Percentiles rank a stretch among this genome's conserved stretches.
Evolutionary conservation across 35 echinoderm and acorn worm species (phyloP).

Genomic region (Lytechinus variegatus): DNA sequence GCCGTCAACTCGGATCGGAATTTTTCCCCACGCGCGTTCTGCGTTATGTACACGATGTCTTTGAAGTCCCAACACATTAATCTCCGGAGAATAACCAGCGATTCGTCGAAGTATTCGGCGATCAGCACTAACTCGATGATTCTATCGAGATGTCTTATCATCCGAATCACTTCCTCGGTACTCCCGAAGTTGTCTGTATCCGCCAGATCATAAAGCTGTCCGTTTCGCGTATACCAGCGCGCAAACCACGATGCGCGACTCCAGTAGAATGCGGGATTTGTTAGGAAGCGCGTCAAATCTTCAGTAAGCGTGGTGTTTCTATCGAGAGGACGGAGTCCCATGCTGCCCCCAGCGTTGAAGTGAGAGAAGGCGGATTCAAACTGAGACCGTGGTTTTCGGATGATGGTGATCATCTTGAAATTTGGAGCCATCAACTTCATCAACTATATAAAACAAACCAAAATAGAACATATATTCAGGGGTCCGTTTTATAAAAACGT

Average conservation of each 20-base stretch:
- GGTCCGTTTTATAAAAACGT: too few relatives aligned
- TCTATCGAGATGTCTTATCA: conserved; percentile 42
- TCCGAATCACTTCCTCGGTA: conserved; percentile 23
- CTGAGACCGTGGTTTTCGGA: conserved; percentile 12
- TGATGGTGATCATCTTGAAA: neutral
- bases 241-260: neutral
- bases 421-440: neutral
- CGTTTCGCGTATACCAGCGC: neutral
- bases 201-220: conserved; percentile 16
- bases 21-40: too few relatives aligned
- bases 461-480: too few relatives aligned
- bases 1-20: too few relatives aligned
- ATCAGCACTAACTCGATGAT: conserved; percentile 69
- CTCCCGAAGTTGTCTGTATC: neutral
- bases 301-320: neutral
- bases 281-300: conserved; percentile 6
- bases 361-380: conserved; percentile 26
- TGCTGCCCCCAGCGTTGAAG: neutral
- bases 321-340: neutral
- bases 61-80: conserved; percentile 58
- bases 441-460: too few relatives aligned
- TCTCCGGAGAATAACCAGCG: conserved; percentile 70
- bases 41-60: conserved; percentile 65
- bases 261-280: neutral
- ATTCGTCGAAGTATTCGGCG: conserved; percentile 77